These are phyloP conservation scores for Sebastes steindachneri DNA, from an alignment of 2,797 vertebrate species.

Conservation along the genomic window DNA sequence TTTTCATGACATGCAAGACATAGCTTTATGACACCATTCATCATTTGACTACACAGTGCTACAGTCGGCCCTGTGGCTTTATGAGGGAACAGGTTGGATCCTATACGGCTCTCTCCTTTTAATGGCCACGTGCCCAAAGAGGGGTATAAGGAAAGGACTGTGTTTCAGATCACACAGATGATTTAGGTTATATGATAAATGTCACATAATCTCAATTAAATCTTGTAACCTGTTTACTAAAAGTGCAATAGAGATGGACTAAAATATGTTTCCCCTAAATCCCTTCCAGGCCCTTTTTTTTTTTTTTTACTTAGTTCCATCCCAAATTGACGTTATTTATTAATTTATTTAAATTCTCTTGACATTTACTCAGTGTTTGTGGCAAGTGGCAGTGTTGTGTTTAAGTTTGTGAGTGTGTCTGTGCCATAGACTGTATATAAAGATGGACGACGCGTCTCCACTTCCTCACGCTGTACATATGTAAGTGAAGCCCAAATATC, in stretches of 20 bases:
- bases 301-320: not conserved
- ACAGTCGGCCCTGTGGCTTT: not conserved
- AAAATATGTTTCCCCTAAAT: not conserved
- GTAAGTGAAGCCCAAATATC: too few relatives aligned
- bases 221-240: not conserved
- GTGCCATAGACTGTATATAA: too few relatives aligned
- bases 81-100: not conserved
- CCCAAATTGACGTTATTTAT: not conserved
- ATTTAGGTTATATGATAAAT: not conserved
- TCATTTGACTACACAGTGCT: not conserved
- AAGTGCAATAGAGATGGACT: too few relatives aligned
- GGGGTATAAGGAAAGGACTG: not conserved
- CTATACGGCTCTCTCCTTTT: too few relatives aligned
- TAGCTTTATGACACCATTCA: conserved; percentile 21
- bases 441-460: too few relatives aligned
- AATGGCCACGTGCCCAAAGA: not conserved
- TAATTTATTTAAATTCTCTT: not conserved
- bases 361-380: not conserved
- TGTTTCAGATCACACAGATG: not conserved
- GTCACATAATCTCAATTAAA: not conserved
- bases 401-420: too few relatives aligned
- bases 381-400: not conserved
- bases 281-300: not conserved
- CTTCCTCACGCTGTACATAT: too few relatives aligned
- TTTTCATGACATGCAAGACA: not conserved